These are phyloP conservation scores for Stenopsyche tienmushanensis DNA, from an alignment of 1,140 invertebrate species.

Conservation along the genomic window DNA sequence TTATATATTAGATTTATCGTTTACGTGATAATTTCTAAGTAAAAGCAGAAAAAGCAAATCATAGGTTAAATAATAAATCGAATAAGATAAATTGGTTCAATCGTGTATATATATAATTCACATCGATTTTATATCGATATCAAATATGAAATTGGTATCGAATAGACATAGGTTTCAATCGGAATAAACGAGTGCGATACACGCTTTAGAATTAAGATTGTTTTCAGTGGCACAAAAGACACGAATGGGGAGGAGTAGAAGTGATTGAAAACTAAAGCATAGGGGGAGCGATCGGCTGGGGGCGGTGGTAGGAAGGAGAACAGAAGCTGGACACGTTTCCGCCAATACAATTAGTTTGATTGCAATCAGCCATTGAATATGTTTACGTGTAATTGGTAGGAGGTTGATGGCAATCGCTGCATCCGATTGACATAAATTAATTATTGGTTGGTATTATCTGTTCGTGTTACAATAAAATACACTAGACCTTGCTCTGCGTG, in stretches of 20 bases:
- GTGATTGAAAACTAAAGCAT: conserved; percentile 15
- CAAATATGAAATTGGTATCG: no score
- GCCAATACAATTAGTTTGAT: conserved; percentile 38
- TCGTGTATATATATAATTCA: no score
- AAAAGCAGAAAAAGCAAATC: no score
- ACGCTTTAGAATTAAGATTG: no score
- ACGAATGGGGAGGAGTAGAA: conserved; percentile 14
- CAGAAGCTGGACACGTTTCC: conserved; percentile 1
- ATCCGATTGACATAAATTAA: conserved; percentile 35
- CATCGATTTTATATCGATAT: no score
- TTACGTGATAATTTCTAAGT: no score
- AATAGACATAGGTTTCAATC: no score
- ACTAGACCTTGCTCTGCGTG: not conserved
- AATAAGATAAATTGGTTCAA: no score
- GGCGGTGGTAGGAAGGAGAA: not conserved
- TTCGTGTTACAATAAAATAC: no score
- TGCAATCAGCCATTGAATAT: conserved; percentile 37
- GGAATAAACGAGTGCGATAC: no score
- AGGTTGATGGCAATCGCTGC: conserved; percentile 14
- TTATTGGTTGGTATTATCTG: conserved; percentile 21
- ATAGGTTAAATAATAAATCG: no score
- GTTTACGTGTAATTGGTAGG: conserved; percentile 35
- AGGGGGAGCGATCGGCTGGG: not conserved
- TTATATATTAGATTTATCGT: no score
- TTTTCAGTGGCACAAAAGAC: not conserved